phyloP scores from a whole-genome alignment of 2,888 invertebrate species.

The Beris chalybata region DNA sequence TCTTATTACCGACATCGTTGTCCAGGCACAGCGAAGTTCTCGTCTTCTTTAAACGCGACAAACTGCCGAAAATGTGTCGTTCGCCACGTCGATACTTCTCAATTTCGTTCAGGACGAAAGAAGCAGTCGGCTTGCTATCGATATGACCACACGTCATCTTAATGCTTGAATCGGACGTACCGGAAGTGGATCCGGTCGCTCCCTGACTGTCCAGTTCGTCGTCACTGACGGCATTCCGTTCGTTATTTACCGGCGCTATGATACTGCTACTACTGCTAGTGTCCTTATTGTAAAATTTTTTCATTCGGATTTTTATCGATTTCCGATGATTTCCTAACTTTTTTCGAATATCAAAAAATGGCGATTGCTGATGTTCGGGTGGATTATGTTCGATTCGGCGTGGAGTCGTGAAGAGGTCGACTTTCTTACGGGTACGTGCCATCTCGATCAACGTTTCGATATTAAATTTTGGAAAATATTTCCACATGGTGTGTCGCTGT shows the following conservation, averaged over 20 bases:
- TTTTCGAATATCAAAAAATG: slow-evolving; percentile 45
- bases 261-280: not conserved
- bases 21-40: slow-evolving; percentile 39
- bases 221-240: slow-evolving; percentile 38
- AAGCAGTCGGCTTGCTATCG: slow-evolving; percentile 7
- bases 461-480: slow-evolving; percentile 46
- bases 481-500: slow-evolving; percentile 43
- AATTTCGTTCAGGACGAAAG: slow-evolving; percentile 35
- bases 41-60: slow-evolving; percentile 42
- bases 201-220: slow-evolving; percentile 39
- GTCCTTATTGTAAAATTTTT: slow-evolving; percentile 43
- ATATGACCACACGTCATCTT: slow-evolving; percentile 34
- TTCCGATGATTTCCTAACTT: slow-evolving; percentile 47
- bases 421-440: slow-evolving; percentile 41
- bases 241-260: slow-evolving; percentile 12
- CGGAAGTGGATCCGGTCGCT: slow-evolving; percentile 35
- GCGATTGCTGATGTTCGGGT: slow-evolving; percentile 34
- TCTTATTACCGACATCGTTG: slow-evolving; percentile 32
- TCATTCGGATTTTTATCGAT: slow-evolving; percentile 47
- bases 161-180: slow-evolving; percentile 36
- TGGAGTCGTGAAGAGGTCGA: slow-evolving; percentile 8
- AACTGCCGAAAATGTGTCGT: slow-evolving; percentile 44
- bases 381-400: slow-evolving; percentile 11
- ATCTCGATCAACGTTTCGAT: slow-evolving; percentile 45
- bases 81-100: slow-evolving; percentile 38